phyloP scores from a whole-genome alignment of 2,113 vertebrate species.

The Datnioides undecimradiatus region DNA sequence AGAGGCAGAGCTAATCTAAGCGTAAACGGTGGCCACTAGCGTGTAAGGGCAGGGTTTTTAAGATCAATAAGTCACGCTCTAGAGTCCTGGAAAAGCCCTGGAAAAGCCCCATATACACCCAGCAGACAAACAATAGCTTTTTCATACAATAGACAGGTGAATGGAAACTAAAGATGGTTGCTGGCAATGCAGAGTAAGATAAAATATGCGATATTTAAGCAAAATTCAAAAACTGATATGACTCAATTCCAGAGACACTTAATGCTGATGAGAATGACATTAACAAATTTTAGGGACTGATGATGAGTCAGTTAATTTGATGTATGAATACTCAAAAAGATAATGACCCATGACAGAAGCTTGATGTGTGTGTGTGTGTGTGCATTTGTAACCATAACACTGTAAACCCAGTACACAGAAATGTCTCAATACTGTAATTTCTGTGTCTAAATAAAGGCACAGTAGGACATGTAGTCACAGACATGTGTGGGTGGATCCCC shows the following conservation, averaged over 20 bases:
- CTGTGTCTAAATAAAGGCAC: conserved; percentile 20
- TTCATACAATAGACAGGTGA: not conserved
- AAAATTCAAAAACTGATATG: not conserved
- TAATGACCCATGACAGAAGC: not conserved
- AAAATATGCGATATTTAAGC: not conserved
- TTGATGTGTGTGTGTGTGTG: not conserved
- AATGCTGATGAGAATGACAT: not conserved
- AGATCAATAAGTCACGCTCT: no score
- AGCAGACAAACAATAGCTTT: no score
- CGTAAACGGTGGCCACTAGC: no score
- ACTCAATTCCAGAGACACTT: not conserved
- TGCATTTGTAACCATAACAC: not conserved
- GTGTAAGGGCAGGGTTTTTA: no score
- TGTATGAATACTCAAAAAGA: not conserved
- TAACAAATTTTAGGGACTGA: not conserved
- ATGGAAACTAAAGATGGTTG: not conserved
- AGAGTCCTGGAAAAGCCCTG: no score
- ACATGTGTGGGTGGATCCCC: conserved; percentile 50
- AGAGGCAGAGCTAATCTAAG: no score
- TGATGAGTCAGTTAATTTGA: not conserved
- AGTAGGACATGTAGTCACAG: conserved; percentile 14
- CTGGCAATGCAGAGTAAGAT: no score
- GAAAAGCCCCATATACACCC: no score
- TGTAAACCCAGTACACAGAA: not conserved
- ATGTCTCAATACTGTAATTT: conserved; percentile 17